These are phyloP conservation scores for Meta bourneti DNA, from an alignment of 2,888 invertebrate genomes.

Conservation along the genomic window DNA sequence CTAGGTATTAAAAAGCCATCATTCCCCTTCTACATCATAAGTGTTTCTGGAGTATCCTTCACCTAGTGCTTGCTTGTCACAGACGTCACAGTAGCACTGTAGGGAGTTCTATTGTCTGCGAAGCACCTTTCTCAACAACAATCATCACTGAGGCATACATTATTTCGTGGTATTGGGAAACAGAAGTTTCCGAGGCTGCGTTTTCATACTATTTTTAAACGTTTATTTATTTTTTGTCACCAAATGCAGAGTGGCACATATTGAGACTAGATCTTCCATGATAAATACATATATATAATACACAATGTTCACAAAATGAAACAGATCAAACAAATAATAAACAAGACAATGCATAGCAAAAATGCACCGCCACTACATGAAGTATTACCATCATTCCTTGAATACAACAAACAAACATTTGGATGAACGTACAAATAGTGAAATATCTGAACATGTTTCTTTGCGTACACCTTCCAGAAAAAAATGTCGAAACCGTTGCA, in stretches of 20 bases:
- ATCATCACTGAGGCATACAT: not conserved
- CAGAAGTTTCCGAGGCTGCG: conserved; percentile 11
- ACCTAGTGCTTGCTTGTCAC: conserved; percentile 5
- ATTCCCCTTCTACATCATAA: conserved; percentile 1
- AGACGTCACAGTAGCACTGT: conserved; percentile 20
- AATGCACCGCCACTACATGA: conserved; percentile 58
- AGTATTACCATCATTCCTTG: conserved; percentile 46
- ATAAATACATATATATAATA: conserved; percentile 73
- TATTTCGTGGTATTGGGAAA: conserved; percentile 5
- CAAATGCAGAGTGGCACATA: conserved; percentile 42
- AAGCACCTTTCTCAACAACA: not conserved
- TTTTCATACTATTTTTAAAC: conserved; percentile 2
- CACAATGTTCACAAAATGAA: conserved; percentile 72
- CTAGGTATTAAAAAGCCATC: conserved; percentile 52
- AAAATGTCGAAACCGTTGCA: not conserved
- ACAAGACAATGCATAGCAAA: conserved; percentile 58
- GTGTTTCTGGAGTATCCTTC: conserved; percentile 6
- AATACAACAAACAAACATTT: conserved; percentile 65
- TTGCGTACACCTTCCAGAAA: not conserved
- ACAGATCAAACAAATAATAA: conserved; percentile 53
- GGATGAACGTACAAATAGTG: conserved; percentile 72
- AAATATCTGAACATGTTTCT: conserved; percentile 8
- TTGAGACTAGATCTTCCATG: conserved; percentile 65
- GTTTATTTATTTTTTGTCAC: conserved; percentile 24
- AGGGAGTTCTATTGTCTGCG: conserved; percentile 21